These are phyloP conservation scores for Ophraella communa DNA, from an alignment of 2,888 invertebrate genomes.

Conservation along the genomic window DNA sequence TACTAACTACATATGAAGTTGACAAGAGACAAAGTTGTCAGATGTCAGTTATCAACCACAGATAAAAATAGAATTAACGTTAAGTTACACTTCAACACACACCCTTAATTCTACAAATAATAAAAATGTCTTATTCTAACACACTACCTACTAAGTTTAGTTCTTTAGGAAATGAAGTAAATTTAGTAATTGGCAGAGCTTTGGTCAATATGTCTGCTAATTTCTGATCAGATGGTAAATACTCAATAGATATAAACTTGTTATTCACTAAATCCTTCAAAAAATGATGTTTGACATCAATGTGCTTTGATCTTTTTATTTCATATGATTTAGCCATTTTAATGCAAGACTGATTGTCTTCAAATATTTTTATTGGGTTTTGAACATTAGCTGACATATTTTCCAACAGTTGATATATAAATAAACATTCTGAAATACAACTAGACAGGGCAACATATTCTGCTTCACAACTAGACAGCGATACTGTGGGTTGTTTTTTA, in stretches of 20 bases:
- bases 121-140: neutral
- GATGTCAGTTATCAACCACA: no score
- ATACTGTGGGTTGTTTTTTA: slow-evolving; percentile 33
- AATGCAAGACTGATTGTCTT: slow-evolving; percentile 21
- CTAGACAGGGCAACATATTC: slow-evolving; percentile 36
- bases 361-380: slow-evolving; percentile 25
- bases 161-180: slow-evolving; percentile 2
- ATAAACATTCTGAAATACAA: slow-evolving; percentile 35
- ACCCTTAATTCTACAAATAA: neutral
- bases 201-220: slow-evolving; percentile 5
- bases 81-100: slow-evolving; percentile 1
- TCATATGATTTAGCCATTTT: slow-evolving; percentile 31
- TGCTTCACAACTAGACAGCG: slow-evolving; percentile 34
- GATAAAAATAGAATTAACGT: no score
- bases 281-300: slow-evolving; percentile 31
- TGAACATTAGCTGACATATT: slow-evolving; percentile 18
- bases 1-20: no score
- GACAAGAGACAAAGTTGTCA: no score
- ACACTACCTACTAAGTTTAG: neutral
- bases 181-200: neutral
- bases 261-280: slow-evolving; percentile 10
- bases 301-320: slow-evolving; percentile 34
- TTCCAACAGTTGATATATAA: slow-evolving; percentile 29
- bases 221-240: slow-evolving; percentile 5
- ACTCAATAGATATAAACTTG: neutral